Percentiles rank a stretch among this genome's conserved stretches.
Conservation (phyloP, 2,113 vertebrate species). For the Motacilla tschutschensis region DNA sequence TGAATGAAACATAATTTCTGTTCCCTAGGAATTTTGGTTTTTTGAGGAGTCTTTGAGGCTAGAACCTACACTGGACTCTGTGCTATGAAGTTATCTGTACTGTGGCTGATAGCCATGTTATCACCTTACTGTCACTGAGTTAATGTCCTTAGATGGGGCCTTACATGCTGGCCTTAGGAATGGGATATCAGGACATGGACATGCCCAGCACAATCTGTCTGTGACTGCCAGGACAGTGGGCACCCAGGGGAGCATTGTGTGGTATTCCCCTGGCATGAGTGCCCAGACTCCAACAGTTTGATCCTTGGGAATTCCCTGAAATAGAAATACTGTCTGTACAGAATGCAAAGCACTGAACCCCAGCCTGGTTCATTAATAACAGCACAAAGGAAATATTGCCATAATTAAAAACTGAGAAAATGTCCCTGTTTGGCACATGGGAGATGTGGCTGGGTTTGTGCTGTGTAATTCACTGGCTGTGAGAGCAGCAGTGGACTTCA, state of each 20-base stretch:
- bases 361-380: background rate
- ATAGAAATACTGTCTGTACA: background rate
- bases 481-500: background rate
- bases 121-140: background rate
- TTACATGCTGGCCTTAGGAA: background rate
- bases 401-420: background rate
- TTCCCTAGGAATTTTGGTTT: background rate
- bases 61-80: background rate
- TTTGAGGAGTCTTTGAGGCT: background rate
- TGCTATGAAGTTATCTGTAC: background rate
- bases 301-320: background rate
- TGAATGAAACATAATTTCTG: background rate
- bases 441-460: background rate
- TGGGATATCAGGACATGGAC: background rate
- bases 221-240: background rate
- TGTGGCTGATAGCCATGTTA: background rate
- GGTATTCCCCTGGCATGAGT: background rate
- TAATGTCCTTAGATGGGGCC: background rate
- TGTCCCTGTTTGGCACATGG: fast-evolving
- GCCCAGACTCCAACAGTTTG: background rate
- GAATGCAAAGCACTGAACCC: background rate
- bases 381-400: background rate
- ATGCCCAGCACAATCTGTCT: background rate
- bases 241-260: fast-evolving
- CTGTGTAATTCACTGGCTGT: background rate